Base-by-base conservation (phyloP, 2,797 vertebrate genomes). In the Pantherophis alleghaniensis region DNA sequence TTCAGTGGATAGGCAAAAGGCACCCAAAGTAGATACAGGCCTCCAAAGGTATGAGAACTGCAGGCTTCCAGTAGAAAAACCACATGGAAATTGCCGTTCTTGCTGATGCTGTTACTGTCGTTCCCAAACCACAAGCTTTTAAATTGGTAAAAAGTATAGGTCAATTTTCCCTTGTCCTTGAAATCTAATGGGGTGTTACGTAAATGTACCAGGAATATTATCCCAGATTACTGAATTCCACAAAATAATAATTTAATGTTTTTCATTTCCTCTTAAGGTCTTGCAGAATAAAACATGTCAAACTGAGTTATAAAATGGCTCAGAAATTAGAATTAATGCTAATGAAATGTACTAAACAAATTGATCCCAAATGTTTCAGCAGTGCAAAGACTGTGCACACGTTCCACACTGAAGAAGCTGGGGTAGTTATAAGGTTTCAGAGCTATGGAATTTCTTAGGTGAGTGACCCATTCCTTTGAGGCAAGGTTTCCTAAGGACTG, bases 161-260 rank as follows among this genome's bases (percentile, higher is more conserved):
- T 57, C 59, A 90, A 86, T 14, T 66, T 90, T 18, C n/a, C 24
- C 13, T 86, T 57, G n/a, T 51, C 37, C 28, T 79, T 88, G 56
- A 88, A 88, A 79, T 88, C 28, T 74, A 53, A 59, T 86, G 37
- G 87, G 74, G 22, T 88, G 88, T 93, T 93, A 88, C 14, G 5
- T 89, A 93, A 90, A 51, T 90, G 79, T 93, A 93, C 79, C 59
- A 90, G 79, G 18, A 89, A 79, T 89, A 86, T 61, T 89, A 86
- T 92, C 32, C 66, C 69, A 86, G 22, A 87, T 92, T 90, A 56
- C n/a, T 87, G 79, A 90, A 90, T 90, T 93, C 90, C 90, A 93
- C 37, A 93, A 53, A 53, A 42, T 91, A 93, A 91, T 88, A 60
- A 56, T 93, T 88, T 79, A 91, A 91, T 79, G 86, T 60, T 79